Base-by-base conservation (phyloP, 2,888 invertebrate species). In the Horisme vitalbata region DNA sequence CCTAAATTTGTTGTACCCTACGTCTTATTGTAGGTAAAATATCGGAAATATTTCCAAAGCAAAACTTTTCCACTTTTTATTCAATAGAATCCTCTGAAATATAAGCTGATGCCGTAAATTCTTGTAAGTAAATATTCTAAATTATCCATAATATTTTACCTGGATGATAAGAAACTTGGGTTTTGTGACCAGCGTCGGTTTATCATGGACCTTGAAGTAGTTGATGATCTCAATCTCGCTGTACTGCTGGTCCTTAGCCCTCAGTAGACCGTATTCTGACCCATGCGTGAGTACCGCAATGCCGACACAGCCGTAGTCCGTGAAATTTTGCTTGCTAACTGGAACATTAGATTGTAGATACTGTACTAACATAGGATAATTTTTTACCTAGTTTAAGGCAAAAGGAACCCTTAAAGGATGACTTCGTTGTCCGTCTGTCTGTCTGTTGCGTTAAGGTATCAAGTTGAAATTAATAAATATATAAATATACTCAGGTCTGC, bases 211-310 rank as follows among this genome's bases (percentile, higher is more conserved):
- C 46, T 79, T 81, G 45, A 87, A 75, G 14, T 73, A 65, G 12
- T 80, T 76, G 20, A 87, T 69, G 10, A 87, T 73, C 36, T 81
- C 80, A 0, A 66, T 65, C 55, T 86, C 85, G 13, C 67, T 75
- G 60, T 78, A 85, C 1, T 61, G 58, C 37, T 64, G 61, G 41
- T 86, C 85, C 31, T 68, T 76, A 0, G 86, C 85, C 4, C 71
- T 59, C 1, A 87, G 60, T 1, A 69, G 48, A 0, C 86, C 86
- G 3, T 77, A 57, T 3, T 64, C 60, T 0, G 75, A 65, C 0
- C 87, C 87, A 28, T 86, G 86, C 0, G 87, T 84, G 1, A 87
- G 53, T 0, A 87, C 71, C 0, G 71, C 80, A 0, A 84, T 68
- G 0, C 71, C 80, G 2, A 86, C 61, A 41, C 86, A 86, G 0